Evolutionary conservation across 1,140 invertebrate species (phyloP).

Genomic region (Trinorchestia longiramus): DNA sequence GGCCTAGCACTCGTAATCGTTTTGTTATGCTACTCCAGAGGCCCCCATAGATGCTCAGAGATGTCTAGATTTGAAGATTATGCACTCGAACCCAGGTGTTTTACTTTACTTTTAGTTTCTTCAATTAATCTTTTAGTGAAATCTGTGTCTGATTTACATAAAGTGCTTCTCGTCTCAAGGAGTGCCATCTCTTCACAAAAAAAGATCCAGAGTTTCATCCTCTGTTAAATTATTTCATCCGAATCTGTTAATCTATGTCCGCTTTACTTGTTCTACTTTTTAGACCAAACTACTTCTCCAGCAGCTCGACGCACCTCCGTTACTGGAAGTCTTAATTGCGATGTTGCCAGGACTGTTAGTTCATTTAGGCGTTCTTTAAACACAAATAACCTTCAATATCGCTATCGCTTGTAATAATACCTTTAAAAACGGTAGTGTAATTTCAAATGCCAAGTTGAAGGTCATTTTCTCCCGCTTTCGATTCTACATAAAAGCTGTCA

Average conservation of each 20-base stretch:
- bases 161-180: neutral
- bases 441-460: neutral
- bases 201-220: neutral
- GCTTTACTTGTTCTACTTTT: neutral
- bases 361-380: neutral
- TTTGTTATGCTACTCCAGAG: neutral
- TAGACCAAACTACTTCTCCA: neutral
- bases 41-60: neutral
- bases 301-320: neutral
- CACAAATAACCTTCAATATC: neutral
- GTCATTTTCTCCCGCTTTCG: neutral
- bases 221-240: neutral
- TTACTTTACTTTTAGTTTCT: neutral
- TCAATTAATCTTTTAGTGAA: neutral
- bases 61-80: neutral
- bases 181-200: neutral
- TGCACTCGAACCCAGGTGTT: neutral
- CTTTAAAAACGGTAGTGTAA: neutral
- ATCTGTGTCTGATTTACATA: neutral
- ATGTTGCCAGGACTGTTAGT: neutral
- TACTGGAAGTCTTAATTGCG: neutral
- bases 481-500: neutral
- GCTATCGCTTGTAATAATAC: neutral
- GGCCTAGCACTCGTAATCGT: neutral
- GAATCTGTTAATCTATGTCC: neutral